Evolutionary conservation across 2,113 vertebrate species (phyloP).

Genomic region (Rousettus leschenaultii): DNA sequence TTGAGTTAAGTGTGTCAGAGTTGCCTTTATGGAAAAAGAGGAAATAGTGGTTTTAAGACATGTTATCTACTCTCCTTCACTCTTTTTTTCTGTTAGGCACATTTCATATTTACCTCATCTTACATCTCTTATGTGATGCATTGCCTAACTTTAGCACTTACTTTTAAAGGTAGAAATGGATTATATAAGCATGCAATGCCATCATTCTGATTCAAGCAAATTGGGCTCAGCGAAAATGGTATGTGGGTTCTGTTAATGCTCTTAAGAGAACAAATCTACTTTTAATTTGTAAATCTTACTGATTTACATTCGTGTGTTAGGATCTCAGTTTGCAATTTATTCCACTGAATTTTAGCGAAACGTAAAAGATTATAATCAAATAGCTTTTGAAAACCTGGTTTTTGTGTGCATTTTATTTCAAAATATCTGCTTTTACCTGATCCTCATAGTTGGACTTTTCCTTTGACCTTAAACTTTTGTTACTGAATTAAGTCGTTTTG

Average conservation of each 20-base stretch:
- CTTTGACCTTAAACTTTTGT: background rate
- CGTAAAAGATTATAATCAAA: background rate
- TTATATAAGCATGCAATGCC: background rate
- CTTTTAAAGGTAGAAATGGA: constrained; percentile 10
- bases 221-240: background rate
- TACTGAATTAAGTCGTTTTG: constrained; percentile 14
- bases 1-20: background rate
- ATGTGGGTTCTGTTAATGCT: background rate
- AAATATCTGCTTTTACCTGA: constrained; percentile 8
- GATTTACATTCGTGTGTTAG: constrained; percentile 21
- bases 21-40: background rate
- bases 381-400: background rate
- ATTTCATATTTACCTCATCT: constrained; percentile 25
- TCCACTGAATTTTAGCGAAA: constrained; percentile 4
- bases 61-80: background rate
- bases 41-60: background rate
- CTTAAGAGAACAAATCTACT: background rate
- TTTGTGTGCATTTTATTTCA: constrained; percentile 24
- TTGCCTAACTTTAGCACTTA: background rate
- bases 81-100: background rate
- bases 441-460: background rate
- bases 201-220: background rate
- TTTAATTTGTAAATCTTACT: background rate
- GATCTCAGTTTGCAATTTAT: background rate
- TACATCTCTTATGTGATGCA: background rate